phyloP scores from a whole-genome alignment of 2,113 vertebrate species.

The Pseudorasbora parva region DNA sequence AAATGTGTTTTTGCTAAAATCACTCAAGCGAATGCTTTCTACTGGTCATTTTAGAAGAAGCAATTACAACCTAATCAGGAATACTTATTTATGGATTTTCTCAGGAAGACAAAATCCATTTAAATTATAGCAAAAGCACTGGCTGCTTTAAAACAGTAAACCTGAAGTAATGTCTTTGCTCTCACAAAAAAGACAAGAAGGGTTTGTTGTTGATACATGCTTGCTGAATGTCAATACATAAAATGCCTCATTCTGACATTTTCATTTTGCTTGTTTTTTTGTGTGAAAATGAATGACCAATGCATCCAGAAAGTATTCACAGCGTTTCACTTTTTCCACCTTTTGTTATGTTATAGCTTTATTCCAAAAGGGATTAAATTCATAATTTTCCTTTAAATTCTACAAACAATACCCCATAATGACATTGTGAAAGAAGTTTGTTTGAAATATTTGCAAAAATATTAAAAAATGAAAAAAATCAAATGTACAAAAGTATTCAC shows the following conservation, averaged over 20 bases:
- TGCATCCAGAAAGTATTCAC: too few relatives aligned
- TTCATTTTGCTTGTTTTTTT: background rate
- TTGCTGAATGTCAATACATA: background rate
- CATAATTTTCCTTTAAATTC: too few relatives aligned
- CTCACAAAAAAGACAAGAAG: background rate
- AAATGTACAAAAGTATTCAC: too few relatives aligned
- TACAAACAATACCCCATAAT: too few relatives aligned
- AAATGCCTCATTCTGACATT: background rate
- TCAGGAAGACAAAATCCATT: conserved; percentile 19
- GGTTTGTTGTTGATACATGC: background rate
- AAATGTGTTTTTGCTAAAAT: conserved; percentile 5
- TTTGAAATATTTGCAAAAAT: too few relatives aligned
- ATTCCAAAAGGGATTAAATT: too few relatives aligned
- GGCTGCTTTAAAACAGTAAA: background rate
- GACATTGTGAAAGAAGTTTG: too few relatives aligned
- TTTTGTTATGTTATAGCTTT: too few relatives aligned
- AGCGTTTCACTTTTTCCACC: too few relatives aligned
- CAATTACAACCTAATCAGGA: conserved; percentile 10
- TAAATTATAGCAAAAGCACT: background rate
- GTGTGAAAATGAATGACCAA: background rate
- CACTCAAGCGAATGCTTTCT: conserved; percentile 24
- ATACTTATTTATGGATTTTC: background rate
- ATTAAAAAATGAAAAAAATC: too few relatives aligned
- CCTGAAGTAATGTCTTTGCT: background rate
- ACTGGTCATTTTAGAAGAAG: background rate